Evolutionary conservation across 2,888 invertebrate genomes (phyloP), one percentile per base, ranked within the genome.

Genomic region (Escarpia spicata): DNA sequence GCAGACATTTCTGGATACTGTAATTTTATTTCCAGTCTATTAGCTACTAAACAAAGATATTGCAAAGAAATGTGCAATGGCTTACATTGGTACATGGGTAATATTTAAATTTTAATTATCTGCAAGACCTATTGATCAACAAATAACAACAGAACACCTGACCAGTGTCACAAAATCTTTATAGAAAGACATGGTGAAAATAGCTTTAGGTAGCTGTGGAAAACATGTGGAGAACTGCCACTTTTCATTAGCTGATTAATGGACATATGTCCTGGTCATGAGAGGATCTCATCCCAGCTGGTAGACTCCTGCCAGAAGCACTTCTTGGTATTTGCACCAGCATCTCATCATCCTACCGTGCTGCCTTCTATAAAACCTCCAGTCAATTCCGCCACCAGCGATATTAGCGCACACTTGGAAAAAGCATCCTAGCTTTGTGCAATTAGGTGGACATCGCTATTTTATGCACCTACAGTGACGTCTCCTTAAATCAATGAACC

Each of bases 161-260:
- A 37, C 37, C 37, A 37, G 75, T 75, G n/a, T n/a, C 75, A 75
- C 26, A 75, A 19, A 75, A 75, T n/a, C 75, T 75, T 75, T 15
- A 75, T 75, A 75, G 75, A 75, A 75, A 75, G 75, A 75, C 75
- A 75, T 52, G 52, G n/a, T 26, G 75, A 75, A 75, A 75, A 75
- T 75, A 75, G 75, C n/a, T 6, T 75, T 26, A 4, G 1, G 75
- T 75, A 26, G 75, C 75, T 75, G 75, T 75, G 6, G 19, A 75
- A 75, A 75, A 75, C 75, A 75, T 6, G 26, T 19, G 19, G n/a
- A 26, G 19, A 26, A 3, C 75, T 75, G 75, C 26, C 26, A 26
- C 4, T 75, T 75, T 75, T 75, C 75, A 75, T 75, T 75, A 75
- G 75, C 19, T 75, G 75, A 75, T 75, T 75, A 75, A 19, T 19